Percentiles rank a stretch among this genome's conserved stretches.
These are phyloP conservation scores for Drosophila stalkeri DNA, from an alignment of 2,888 invertebrate species.

Conservation along the genomic window DNA sequence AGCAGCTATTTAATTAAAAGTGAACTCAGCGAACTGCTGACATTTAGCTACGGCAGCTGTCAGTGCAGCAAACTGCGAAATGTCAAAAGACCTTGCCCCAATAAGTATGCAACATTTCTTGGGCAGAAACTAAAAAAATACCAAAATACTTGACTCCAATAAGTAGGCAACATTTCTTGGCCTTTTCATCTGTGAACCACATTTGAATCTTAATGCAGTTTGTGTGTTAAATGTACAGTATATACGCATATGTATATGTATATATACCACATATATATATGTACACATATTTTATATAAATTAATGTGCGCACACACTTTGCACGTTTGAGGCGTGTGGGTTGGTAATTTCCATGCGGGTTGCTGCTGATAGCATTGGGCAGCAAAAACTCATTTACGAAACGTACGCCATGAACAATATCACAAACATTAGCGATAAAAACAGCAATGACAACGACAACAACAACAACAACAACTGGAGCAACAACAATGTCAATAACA, in stretches of 20 bases:
- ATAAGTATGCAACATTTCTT: slow-evolving; percentile 52
- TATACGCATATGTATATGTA: not conserved
- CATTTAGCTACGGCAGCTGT: slow-evolving; percentile 38
- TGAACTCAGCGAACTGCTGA: slow-evolving; percentile 12
- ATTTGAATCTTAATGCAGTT: slow-evolving; percentile 59
- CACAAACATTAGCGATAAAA: slow-evolving; percentile 41
- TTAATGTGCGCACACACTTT: slow-evolving; percentile 64
- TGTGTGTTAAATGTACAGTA: slow-evolving; percentile 30
- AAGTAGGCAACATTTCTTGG: slow-evolving; percentile 48
- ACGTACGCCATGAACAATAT: slow-evolving; percentile 27
- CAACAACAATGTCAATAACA: slow-evolving; percentile 19
- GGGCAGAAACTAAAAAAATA: not conserved
- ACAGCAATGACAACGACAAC: slow-evolving; percentile 30
- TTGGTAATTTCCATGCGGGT: slow-evolving; percentile 47
- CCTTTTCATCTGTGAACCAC: not conserved
- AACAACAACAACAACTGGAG: slow-evolving; percentile 26
- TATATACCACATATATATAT: not conserved
- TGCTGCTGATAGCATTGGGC: slow-evolving; percentile 43
- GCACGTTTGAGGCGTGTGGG: slow-evolving; percentile 7
- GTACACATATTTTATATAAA: slow-evolving; percentile 18
- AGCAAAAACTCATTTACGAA: slow-evolving; percentile 50
- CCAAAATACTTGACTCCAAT: slow-evolving; percentile 26
- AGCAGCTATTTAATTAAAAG: slow-evolving; percentile 38
- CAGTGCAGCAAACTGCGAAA: slow-evolving; percentile 17
- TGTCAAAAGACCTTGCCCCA: slow-evolving; percentile 22